Percentiles rank a stretch among this genome's conserved stretches.
Conservation (phyloP, 2,888 invertebrate genomes). For the Isotomurus palustris region DNA sequence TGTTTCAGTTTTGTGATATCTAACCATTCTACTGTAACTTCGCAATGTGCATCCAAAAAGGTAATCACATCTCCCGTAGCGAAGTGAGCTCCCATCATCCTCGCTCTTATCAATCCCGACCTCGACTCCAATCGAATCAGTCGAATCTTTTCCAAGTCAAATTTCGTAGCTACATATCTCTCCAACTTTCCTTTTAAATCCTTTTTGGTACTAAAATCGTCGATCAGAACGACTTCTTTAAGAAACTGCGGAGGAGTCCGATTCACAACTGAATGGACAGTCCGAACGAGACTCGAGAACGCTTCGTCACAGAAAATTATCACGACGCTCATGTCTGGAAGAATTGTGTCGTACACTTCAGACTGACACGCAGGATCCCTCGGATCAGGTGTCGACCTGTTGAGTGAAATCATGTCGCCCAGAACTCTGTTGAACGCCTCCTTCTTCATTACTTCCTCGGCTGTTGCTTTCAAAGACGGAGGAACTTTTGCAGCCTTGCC, state of each 20-base stretch:
- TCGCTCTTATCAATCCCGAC: slow-evolving; percentile 83
- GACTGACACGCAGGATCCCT: slow-evolving; percentile 56
- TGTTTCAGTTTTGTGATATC: slow-evolving; percentile 12
- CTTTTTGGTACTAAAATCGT: slow-evolving; percentile 73
- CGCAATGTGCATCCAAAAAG: slow-evolving; percentile 90
- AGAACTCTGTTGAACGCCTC: slow-evolving; percentile 83
- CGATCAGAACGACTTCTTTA: slow-evolving; percentile 90
- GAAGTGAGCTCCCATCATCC: slow-evolving; percentile 78
- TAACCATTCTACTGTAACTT: slow-evolving; percentile 70
- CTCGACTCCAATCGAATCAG: slow-evolving; percentile 61
- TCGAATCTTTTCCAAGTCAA: slow-evolving; percentile 62
- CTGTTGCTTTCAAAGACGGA: slow-evolving; percentile 60
- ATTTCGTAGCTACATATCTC: slow-evolving; percentile 69
- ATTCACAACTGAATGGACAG: slow-evolving; percentile 84
- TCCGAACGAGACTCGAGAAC: slow-evolving; percentile 75
- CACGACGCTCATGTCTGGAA: slow-evolving; percentile 71
- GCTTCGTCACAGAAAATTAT: slow-evolving; percentile 88
- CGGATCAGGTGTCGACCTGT: slow-evolving; percentile 68
- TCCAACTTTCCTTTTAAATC: slow-evolving; percentile 69
- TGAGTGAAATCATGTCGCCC: slow-evolving; percentile 81
- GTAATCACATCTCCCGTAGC: slow-evolving; percentile 76
- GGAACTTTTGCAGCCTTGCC: slow-evolving; percentile 64
- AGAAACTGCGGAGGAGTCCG: slow-evolving; percentile 65
- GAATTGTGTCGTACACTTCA: slow-evolving; percentile 60
- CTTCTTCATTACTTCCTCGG: slow-evolving; percentile 68